A percentile compares a stretch with the other conserved stretches of the same genome.
Conservation (phyloP, 2,797 vertebrate species). For the Okamejei kenojei region DNA sequence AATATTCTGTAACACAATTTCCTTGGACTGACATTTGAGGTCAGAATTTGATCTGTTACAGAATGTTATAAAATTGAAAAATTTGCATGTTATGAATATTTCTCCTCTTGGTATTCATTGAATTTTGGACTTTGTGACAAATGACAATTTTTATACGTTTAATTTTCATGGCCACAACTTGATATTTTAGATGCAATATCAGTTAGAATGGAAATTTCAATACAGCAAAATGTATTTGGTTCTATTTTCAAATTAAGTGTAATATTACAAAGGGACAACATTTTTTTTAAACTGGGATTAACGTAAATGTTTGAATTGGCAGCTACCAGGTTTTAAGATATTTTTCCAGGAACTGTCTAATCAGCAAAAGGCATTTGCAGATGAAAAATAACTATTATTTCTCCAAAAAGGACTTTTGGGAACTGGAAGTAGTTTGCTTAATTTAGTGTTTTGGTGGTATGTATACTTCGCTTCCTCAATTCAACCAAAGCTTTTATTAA, state of each 20-base stretch:
- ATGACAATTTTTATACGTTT: not conserved
- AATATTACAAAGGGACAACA: not conserved
- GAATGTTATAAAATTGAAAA: slow-evolving; percentile 10
- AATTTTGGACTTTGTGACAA: not conserved
- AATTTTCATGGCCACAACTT: not conserved
- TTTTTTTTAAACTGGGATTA: not conserved
- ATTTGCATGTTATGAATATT: not conserved
- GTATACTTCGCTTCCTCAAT: not conserved
- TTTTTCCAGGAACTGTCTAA: not conserved
- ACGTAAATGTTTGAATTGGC: not conserved
- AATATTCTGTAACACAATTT: not conserved
- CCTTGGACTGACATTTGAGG: not conserved
- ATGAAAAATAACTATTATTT: not conserved
- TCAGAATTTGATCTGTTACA: not conserved
- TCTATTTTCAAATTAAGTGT: not conserved
- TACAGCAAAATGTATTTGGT: not conserved
- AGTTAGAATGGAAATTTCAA: not conserved
- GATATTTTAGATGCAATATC: not conserved
- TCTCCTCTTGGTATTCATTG: not conserved
- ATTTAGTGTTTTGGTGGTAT: slow-evolving; percentile 11
- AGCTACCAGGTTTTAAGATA: not conserved
- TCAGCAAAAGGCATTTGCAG: not conserved
- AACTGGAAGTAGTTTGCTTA: not conserved
- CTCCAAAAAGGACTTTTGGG: not conserved
- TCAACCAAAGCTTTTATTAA: not conserved